Evolutionary conservation across 2,113 vertebrate species (phyloP).

Genomic region (Xenopus borealis): DNA sequence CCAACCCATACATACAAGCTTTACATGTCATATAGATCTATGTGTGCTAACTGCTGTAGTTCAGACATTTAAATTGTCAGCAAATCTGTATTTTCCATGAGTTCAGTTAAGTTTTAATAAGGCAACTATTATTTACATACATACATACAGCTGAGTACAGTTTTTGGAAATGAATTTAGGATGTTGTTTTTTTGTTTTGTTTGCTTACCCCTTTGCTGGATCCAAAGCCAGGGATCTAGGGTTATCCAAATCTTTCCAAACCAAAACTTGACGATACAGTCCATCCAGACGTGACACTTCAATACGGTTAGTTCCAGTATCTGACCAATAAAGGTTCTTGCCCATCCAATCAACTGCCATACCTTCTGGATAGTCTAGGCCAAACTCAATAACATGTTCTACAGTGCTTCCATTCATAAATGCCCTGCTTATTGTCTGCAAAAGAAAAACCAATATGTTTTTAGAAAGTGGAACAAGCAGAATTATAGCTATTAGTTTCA

Average conservation of each 20-base stretch:
- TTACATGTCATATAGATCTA: too few relatives aligned
- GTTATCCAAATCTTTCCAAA: slow-evolving; percentile 92
- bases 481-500: not conserved
- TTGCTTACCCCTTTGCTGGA: slow-evolving; percentile 84
- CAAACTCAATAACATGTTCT: slow-evolving; percentile 90
- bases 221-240: slow-evolving; percentile 89
- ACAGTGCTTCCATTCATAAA: slow-evolving; percentile 94
- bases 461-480: not conserved
- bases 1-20: too few relatives aligned
- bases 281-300: slow-evolving; percentile 91
- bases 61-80: too few relatives aligned
- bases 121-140: too few relatives aligned
- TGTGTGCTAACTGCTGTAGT: too few relatives aligned
- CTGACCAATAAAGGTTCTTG: slow-evolving; percentile 94
- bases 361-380: slow-evolving; percentile 93
- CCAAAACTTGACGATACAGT: slow-evolving; percentile 86
- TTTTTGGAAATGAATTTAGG: too few relatives aligned
- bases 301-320: slow-evolving; percentile 92
- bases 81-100: too few relatives aligned
- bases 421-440: slow-evolving; percentile 91
- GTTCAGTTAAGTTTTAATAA: too few relatives aligned
- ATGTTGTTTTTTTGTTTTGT: too few relatives aligned
- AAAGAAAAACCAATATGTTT: slow-evolving; percentile 11
- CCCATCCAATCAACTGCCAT: slow-evolving; percentile 98
- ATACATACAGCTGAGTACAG: too few relatives aligned